A percentile compares a stretch with the other conserved stretches of the same genome.
Evolutionary conservation across 2,113 vertebrate genomes (phyloP).

Genomic region (Seriola quinqueradiata): DNA sequence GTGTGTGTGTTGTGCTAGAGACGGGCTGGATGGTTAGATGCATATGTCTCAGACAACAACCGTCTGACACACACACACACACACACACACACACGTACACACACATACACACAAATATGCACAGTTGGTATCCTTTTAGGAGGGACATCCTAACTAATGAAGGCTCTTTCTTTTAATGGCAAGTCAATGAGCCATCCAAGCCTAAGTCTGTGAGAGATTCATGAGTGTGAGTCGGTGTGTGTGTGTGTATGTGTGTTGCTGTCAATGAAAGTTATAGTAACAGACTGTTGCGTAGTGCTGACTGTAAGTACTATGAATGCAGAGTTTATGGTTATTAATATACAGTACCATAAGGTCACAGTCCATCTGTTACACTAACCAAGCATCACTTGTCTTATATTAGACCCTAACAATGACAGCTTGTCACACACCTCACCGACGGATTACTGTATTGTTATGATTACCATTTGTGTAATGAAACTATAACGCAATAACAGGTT

Average conservation of each 20-base stretch:
- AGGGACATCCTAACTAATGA: constrained; percentile 64
- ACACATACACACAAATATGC: constrained; percentile 22
- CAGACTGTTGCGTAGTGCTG: constrained; percentile 15
- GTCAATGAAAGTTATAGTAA: constrained; percentile 37
- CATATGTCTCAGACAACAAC: constrained; percentile 50
- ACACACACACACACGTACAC: background rate
- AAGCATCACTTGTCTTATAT: constrained; percentile 20
- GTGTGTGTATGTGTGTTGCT: constrained; percentile 22
- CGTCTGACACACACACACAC: background rate
- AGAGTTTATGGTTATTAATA: constrained; percentile 37
- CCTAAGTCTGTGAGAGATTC: constrained; percentile 60
- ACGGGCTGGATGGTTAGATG: constrained; percentile 52
- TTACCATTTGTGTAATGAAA: background rate
- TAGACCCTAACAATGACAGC: constrained; percentile 6
- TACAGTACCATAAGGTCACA: constrained; percentile 27
- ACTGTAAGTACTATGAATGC: constrained; percentile 45
- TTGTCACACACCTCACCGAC: background rate
- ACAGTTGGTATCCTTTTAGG: constrained; percentile 42
- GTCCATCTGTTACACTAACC: constrained; percentile 29
- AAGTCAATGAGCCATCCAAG: constrained; percentile 67
- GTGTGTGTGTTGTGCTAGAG: constrained; percentile 36
- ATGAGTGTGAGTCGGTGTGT: constrained; percentile 37
- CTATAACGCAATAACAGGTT: background rate
- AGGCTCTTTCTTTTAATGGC: constrained; percentile 62
- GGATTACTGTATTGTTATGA: background rate